Evolutionary conservation across 1,140 invertebrate genomes (phyloP).

Genomic region (Plodia interpunctella): DNA sequence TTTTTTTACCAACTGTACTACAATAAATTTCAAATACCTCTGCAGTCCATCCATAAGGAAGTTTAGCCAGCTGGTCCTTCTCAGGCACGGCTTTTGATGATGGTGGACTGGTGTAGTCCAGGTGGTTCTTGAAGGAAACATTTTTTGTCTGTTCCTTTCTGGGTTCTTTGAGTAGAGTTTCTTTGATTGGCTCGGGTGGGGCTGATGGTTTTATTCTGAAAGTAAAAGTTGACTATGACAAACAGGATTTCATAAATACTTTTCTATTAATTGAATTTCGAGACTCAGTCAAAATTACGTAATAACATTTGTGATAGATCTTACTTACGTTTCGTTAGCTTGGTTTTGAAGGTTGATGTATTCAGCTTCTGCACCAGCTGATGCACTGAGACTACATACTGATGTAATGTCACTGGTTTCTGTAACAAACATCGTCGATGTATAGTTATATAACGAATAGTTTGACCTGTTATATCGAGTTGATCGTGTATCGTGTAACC

Average conservation of each 20-base stretch:
- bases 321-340: constrained; percentile 50
- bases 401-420: constrained; percentile 80
- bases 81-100: constrained; percentile 68
- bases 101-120: constrained; percentile 68
- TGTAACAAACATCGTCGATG: constrained; percentile 22
- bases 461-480: too few relatives aligned
- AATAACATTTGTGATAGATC: neutral
- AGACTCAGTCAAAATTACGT: too few relatives aligned
- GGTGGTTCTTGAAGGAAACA: constrained; percentile 74
- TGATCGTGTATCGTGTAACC: too few relatives aligned
- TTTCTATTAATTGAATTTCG: too few relatives aligned
- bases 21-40: constrained; percentile 38
- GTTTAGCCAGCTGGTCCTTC: constrained; percentile 71
- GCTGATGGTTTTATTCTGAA: constrained; percentile 51
- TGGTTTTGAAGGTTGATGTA: constrained; percentile 55
- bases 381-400: constrained; percentile 77
- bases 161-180: constrained; percentile 48
- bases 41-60: constrained; percentile 70
- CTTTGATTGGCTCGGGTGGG: constrained; percentile 53
- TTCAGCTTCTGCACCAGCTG: constrained; percentile 66
- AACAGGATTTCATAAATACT: too few relatives aligned
- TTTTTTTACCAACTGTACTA: too few relatives aligned
- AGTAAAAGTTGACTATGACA: constrained; percentile 1
- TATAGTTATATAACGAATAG: too few relatives aligned
- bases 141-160: constrained; percentile 73